A percentile compares a stretch with the other conserved stretches of the same genome.
Evolutionary conservation across 2,888 invertebrate species (phyloP).

Genomic region (Drosophila paracracens): DNA sequence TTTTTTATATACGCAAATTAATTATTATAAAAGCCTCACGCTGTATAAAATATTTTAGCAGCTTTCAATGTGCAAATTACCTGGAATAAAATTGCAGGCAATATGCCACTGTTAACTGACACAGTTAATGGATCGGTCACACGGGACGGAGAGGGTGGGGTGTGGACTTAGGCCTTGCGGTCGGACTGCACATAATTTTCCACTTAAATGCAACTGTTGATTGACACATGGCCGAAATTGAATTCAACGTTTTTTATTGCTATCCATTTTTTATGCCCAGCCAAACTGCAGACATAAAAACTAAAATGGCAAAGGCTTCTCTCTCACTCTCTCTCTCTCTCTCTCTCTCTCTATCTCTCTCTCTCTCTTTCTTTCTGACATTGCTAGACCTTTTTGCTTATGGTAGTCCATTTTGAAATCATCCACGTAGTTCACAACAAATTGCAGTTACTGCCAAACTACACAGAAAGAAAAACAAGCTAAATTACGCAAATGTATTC

Average conservation of each 20-base stretch:
- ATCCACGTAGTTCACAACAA: conserved; percentile 9
- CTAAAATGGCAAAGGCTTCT: conserved; percentile 45
- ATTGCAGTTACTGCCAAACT: background rate
- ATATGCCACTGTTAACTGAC: conserved; percentile 35
- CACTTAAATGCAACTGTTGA: conserved; percentile 76
- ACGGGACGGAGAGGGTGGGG: background rate
- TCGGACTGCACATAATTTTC: conserved; percentile 66
- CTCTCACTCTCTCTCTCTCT: background rate
- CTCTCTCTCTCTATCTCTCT: background rate
- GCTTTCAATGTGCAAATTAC: conserved; percentile 3
- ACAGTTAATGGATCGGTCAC: conserved; percentile 12
- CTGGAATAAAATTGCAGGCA: conserved; percentile 22
- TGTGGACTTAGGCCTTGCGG: conserved; percentile 15
- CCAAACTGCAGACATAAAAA: conserved; percentile 56
- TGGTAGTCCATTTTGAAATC: background rate
- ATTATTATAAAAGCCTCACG: conserved; percentile 24
- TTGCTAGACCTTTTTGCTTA: background rate
- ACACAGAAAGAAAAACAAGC: background rate
- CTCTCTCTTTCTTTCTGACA: no score
- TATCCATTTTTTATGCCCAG: conserved; percentile 59
- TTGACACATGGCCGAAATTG: conserved; percentile 73
- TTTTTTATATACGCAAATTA: conserved; percentile 22
- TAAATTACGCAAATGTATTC: accelerated
- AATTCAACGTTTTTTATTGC: conserved; percentile 59
- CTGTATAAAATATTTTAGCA: background rate